Conservation (phyloP, 2,113 vertebrate species). For the Raja brachyura region DNA sequence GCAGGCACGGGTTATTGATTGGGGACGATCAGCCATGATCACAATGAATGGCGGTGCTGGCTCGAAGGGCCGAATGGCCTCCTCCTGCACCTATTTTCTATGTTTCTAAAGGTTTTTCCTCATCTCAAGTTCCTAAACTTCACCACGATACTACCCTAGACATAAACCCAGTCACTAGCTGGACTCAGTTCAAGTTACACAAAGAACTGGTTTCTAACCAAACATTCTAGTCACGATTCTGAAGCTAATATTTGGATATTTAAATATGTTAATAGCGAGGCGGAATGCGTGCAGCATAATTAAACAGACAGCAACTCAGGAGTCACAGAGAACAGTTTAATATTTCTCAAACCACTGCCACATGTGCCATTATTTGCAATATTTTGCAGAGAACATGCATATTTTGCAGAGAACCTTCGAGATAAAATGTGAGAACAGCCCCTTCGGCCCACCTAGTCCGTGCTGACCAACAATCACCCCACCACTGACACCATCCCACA, state of each 20-base stretch:
- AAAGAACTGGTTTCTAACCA: neutral
- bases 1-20: too few species aligned
- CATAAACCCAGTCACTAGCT: neutral
- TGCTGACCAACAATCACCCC: too few species aligned
- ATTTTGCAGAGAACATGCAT: neutral
- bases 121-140: too few species aligned
- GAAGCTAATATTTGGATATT: constrained; percentile 15
- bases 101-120: too few species aligned
- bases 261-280: neutral
- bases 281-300: neutral
- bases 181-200: neutral
- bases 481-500: too few species aligned
- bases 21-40: too few species aligned
- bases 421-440: too few species aligned
- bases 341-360: neutral
- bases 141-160: neutral
- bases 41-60: too few species aligned
- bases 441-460: too few species aligned
- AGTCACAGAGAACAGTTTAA: neutral
- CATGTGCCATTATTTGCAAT: neutral
- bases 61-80: too few species aligned
- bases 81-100: too few species aligned
- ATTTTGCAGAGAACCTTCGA: neutral
- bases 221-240: neutral
- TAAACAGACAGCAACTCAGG: neutral